Percentiles rank a stretch among this genome's conserved stretches.
Evolutionary conservation across 2,888 invertebrate species (phyloP).

Genomic region (Mongoloraphidia duomilia): DNA sequence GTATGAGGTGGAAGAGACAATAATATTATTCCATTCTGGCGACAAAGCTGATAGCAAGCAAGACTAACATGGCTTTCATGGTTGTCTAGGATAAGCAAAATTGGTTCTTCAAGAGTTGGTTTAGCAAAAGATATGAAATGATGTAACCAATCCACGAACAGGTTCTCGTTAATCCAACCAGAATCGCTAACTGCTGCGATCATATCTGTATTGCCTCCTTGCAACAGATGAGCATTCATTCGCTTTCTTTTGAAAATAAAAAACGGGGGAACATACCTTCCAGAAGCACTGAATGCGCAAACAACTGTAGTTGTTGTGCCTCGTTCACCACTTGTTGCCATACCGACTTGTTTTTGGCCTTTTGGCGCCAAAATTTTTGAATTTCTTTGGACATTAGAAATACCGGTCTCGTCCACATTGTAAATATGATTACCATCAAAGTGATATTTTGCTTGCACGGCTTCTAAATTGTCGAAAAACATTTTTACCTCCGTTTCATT

Average conservation of each 20-base stretch:
- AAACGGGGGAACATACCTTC: conserved; percentile 22
- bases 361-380: conserved; percentile 17
- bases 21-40: conserved; percentile 17
- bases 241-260: conserved; percentile 23
- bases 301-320: conserved; percentile 21
- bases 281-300: conserved; percentile 23
- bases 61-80: conserved; percentile 19
- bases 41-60: conserved; percentile 12
- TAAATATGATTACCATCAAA: conserved; percentile 7
- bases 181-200: conserved; percentile 13
- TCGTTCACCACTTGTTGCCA: conserved; percentile 20
- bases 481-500: conserved; percentile 12
- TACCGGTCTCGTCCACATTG: conserved; percentile 16
- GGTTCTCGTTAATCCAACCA: conserved; percentile 19
- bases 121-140: conserved; percentile 18
- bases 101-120: conserved; percentile 14
- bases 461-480: conserved; percentile 10
- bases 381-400: conserved; percentile 18
- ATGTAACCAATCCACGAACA: conserved; percentile 20
- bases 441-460: conserved; percentile 8
- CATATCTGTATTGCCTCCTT: conserved; percentile 9
- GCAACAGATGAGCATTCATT: conserved; percentile 15
- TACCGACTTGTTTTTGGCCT: conserved; percentile 22
- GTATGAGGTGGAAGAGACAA: conserved; percentile 20
- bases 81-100: conserved; percentile 18